A percentile compares a stretch with the other conserved stretches of the same genome.
These are phyloP conservation scores for Corythaixoides concolor DNA, from an alignment of 2,113 vertebrate genomes.

Conservation along the genomic window DNA sequence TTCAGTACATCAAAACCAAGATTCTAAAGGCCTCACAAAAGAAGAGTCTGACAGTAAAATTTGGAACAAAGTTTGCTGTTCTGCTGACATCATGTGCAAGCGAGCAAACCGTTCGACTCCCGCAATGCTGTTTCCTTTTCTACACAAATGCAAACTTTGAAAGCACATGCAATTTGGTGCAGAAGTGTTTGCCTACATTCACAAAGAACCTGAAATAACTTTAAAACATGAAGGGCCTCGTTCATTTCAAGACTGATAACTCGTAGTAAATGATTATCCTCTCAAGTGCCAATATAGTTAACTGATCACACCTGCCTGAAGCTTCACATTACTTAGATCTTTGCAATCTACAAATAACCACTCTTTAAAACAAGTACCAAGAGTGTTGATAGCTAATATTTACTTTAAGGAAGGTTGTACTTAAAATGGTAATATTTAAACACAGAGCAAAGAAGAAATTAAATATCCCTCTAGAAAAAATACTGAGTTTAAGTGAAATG, in stretches of 20 bases:
- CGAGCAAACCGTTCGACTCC: neutral
- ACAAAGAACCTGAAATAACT: neutral
- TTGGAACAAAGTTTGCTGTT: neutral
- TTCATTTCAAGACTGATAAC: neutral
- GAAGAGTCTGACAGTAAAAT: neutral
- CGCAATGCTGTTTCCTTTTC: neutral
- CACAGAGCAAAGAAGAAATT: neutral
- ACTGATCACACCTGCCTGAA: neutral
- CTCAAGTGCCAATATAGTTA: neutral
- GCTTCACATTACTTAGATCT: neutral
- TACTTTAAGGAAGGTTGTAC: neutral
- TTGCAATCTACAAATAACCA: neutral
- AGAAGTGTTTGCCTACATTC: neutral
- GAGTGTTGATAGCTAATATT: neutral
- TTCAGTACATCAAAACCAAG: neutral
- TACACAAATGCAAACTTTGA: neutral
- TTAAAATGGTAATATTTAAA: neutral
- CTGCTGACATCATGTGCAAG: neutral
- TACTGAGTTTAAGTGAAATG: neutral
- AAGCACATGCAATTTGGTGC: fast-evolving
- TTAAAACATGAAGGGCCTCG: neutral
- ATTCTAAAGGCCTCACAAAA: neutral
- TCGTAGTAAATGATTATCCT: neutral
- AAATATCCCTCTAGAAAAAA: neutral
- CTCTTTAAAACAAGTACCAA: neutral